Conservation (phyloP, 2,888 invertebrate species). For the Cheilosia pagana region DNA sequence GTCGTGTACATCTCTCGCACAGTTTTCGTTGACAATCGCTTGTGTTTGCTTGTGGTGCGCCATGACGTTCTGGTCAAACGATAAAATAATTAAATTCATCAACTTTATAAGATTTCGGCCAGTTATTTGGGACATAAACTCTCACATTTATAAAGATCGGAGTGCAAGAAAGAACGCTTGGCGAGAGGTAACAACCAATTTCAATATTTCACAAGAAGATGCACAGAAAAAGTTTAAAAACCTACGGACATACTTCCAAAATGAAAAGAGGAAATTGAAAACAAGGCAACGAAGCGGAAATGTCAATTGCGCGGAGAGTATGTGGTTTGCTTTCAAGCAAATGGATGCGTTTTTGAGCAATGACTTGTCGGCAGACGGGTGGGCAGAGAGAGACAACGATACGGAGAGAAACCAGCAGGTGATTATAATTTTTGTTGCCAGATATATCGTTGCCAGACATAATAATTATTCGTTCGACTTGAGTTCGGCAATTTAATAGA, state of each 20-base stretch:
- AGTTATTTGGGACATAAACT: not conserved
- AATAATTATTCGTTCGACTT: too few species aligned
- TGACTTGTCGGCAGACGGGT: not conserved
- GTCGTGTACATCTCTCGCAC: not conserved
- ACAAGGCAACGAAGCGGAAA: not conserved
- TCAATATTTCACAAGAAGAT: not conserved
- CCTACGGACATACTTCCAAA: not conserved
- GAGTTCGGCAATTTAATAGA: too few species aligned
- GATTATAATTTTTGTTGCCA: not conserved
- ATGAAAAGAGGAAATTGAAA: constrained; percentile 2
- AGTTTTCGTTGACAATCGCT: not conserved
- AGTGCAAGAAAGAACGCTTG: not conserved
- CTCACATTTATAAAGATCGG: not conserved
- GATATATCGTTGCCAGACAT: too few species aligned
- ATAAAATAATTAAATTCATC: not conserved
- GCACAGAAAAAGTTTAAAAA: constrained; percentile 1
- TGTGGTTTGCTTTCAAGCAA: constrained; percentile 1
- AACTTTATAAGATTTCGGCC: not conserved
- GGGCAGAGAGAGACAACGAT: not conserved
- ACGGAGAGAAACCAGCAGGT: not conserved
- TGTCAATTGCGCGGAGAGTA: not conserved
- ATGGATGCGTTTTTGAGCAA: not conserved
- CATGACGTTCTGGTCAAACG: not conserved
- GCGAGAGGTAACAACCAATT: not conserved
- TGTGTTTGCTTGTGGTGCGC: not conserved